A percentile compares a stretch with the other conserved stretches of the same genome.
Conservation (phyloP, 2,113 vertebrate species). For the Gracilinanus agilis region DNA sequence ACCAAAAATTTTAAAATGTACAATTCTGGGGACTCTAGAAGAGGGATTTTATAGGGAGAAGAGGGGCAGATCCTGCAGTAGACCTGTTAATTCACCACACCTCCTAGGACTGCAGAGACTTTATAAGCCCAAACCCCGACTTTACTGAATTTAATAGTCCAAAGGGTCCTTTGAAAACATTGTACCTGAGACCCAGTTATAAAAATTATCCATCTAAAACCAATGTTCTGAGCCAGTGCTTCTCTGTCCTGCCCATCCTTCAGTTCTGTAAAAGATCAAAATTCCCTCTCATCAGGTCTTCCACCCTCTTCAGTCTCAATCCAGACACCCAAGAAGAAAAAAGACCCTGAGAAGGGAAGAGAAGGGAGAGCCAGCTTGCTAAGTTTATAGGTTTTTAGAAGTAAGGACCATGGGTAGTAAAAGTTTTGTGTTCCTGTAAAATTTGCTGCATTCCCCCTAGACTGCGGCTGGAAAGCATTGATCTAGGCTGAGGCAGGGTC, state of each 20-base stretch:
- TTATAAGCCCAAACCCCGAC: neutral
- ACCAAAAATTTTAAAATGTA: neutral
- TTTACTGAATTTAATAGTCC: neutral
- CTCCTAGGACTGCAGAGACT: neutral
- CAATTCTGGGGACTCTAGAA: neutral
- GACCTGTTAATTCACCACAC: neutral
- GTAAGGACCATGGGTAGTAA: neutral
- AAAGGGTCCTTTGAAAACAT: neutral
- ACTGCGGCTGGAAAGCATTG: neutral
- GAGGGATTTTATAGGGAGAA: neutral
- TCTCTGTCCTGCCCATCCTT: neutral
- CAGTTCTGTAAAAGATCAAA: neutral
- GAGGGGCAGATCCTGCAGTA: neutral
- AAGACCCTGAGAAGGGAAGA: neutral
- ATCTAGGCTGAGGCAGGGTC: neutral
- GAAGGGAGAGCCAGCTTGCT: neutral
- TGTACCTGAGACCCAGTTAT: neutral
- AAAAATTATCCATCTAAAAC: neutral
- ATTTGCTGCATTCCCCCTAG: neutral
- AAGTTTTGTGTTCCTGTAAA: neutral
- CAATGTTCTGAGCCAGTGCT: neutral
- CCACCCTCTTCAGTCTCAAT: neutral
- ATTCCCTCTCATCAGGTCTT: neutral
- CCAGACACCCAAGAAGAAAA: neutral
- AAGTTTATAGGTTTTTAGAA: neutral